These are phyloP conservation scores for Stenolophus ochropezus DNA, from an alignment of 2,888 invertebrate species.

Conservation along the genomic window DNA sequence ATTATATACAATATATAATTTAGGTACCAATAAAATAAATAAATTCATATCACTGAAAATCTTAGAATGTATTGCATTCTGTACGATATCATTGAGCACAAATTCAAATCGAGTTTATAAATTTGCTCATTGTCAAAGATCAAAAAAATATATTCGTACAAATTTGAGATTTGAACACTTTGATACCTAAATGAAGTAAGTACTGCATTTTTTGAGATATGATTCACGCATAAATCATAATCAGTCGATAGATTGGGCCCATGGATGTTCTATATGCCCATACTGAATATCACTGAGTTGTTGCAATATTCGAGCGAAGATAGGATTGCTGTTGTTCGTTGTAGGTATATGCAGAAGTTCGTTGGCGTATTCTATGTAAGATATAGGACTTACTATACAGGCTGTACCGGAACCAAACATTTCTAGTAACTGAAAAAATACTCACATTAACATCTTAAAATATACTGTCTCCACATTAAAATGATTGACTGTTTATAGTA, in stretches of 20 bases:
- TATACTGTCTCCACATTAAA: background rate
- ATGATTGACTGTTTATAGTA: background rate
- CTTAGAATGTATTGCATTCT: background rate
- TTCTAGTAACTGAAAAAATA: slow-evolving; percentile 86
- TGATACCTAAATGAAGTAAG: slow-evolving; percentile 9
- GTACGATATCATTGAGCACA: background rate
- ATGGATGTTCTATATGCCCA: slow-evolving; percentile 88
- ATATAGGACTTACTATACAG: slow-evolving; percentile 94
- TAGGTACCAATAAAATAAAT: background rate
- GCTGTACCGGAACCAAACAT: slow-evolving; percentile 99
- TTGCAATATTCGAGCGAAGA: slow-evolving; percentile 84
- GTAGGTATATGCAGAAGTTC: slow-evolving; percentile 83
- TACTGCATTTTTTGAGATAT: slow-evolving; percentile 15
- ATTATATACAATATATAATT: slow-evolving; percentile 7
- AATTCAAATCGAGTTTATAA: background rate
- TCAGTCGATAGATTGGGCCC: slow-evolving; percentile 81
- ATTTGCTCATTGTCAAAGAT: background rate
- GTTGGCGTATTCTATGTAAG: slow-evolving; percentile 87
- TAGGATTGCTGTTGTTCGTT: slow-evolving; percentile 81
- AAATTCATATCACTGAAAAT: background rate
- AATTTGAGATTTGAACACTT: background rate
- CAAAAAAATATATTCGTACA: background rate
- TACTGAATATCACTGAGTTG: slow-evolving; percentile 92
- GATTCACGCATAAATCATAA: slow-evolving; percentile 46
- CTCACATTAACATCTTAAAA: background rate